A percentile compares a stretch with the other conserved stretches of the same genome.
phyloP scores from a whole-genome alignment of 2,888 invertebrate species.

The Ditula angustiorana region DNA sequence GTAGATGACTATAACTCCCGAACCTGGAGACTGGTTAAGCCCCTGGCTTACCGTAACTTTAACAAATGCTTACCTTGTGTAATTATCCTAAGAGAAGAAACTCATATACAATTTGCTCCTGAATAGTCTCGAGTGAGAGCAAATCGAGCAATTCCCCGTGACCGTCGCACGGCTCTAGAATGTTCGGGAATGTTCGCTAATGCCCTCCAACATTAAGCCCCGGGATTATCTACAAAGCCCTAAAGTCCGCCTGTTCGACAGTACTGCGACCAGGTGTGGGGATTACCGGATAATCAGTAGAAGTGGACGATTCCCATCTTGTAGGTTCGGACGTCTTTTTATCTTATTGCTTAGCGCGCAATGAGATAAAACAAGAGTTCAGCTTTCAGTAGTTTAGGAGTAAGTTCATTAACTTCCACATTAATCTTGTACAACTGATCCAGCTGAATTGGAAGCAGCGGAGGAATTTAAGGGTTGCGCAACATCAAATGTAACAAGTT shows the following conservation, averaged over 20 bases:
- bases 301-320: slow-evolving; percentile 38
- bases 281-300: slow-evolving; percentile 48
- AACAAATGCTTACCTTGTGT: neutral
- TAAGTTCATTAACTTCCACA: neutral
- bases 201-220: slow-evolving; percentile 62
- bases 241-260: slow-evolving; percentile 55
- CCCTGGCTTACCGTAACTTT: neutral
- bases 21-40: no score
- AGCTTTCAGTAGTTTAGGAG: neutral
- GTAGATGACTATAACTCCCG: no score
- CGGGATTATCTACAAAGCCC: slow-evolving; percentile 62
- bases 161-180: slow-evolving; percentile 50
- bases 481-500: neutral
- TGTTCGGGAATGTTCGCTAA: slow-evolving; percentile 58
- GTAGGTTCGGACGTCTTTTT: slow-evolving; percentile 21
- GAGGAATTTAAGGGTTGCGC: neutral
- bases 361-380: neutral
- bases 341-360: neutral
- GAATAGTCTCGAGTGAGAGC: neutral
- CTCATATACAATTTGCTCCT: slow-evolving; percentile 18
- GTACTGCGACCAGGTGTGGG: slow-evolving; percentile 40
- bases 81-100: neutral
- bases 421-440: neutral
- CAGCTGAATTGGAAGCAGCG: neutral
- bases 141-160: slow-evolving; percentile 51